Evolutionary conservation across 1,140 invertebrate genomes (phyloP).

Genomic region (Cotesia chilonis): DNA sequence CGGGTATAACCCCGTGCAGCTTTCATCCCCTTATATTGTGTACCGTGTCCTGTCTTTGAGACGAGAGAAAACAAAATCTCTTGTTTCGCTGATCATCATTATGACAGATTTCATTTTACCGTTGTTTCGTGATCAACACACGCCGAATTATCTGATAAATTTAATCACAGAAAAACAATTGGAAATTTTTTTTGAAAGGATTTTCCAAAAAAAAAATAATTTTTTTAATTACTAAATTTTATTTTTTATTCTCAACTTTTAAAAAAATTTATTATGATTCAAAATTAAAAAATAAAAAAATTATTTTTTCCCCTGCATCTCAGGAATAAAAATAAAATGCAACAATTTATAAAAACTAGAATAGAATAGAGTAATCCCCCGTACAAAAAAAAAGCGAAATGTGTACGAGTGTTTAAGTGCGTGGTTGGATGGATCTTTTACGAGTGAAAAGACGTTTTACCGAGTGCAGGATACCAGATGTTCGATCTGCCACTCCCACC

Average conservation of each 20-base stretch:
- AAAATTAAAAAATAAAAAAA: no score
- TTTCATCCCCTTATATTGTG: constrained; percentile 15
- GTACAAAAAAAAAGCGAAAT: not conserved
- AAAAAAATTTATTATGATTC: no score
- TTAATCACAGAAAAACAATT: not conserved
- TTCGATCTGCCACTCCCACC: constrained; percentile 30
- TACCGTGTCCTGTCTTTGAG: constrained; percentile 20
- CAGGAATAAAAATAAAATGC: not conserved
- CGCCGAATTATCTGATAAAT: not conserved
- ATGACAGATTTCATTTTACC: not conserved
- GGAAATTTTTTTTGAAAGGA: no score
- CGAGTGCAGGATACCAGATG: constrained; percentile 30
- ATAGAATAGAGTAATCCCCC: not conserved
- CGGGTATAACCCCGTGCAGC: constrained; percentile 25
- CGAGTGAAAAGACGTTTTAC: constrained; percentile 6
- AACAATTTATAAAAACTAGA: not conserved
- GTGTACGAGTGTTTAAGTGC: constrained; percentile 24
- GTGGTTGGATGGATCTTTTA: constrained; percentile 23
- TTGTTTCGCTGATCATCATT: not conserved
- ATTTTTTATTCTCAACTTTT: no score
- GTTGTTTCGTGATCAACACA: no score
- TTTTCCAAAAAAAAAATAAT: no score
- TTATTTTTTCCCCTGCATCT: no score
- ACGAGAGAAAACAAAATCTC: constrained; percentile 20
- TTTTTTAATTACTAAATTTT: no score